Evolutionary conservation across 2,888 invertebrate genomes (phyloP).

Genomic region (Trachelus iudaicus): DNA sequence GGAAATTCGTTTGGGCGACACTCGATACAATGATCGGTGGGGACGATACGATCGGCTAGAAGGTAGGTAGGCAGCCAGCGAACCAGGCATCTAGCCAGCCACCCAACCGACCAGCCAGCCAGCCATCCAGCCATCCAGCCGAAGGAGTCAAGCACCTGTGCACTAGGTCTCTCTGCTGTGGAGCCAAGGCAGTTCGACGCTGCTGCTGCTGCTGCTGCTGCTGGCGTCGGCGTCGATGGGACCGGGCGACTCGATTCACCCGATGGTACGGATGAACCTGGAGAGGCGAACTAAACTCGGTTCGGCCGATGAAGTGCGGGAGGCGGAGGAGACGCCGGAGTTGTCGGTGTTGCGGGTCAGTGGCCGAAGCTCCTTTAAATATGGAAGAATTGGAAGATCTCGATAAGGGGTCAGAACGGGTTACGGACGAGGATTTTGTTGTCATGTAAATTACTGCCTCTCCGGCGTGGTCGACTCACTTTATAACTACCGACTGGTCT

Average conservation of each 20-base stretch:
- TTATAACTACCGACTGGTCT: not conserved
- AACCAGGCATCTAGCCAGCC: too few species aligned
- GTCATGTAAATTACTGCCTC: conserved; percentile 62
- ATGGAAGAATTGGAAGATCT: conserved; percentile 63
- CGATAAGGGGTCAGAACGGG: conserved; percentile 58
- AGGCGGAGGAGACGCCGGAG: conserved; percentile 22
- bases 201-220: not conserved
- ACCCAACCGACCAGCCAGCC: too few species aligned
- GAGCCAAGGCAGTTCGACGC: conserved; percentile 13
- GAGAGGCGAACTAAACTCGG: conserved; percentile 14
- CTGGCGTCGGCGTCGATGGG: not conserved
- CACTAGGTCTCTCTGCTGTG: conserved; percentile 53
- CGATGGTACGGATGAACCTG: too few species aligned
- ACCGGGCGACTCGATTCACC: too few species aligned
- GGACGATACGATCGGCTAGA: conserved; percentile 52
- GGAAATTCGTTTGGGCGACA: conserved; percentile 59
- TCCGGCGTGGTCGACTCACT: not conserved
- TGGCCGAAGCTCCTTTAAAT: conserved; percentile 58
- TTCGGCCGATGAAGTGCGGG: conserved; percentile 26
- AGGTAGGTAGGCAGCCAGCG: too few species aligned
- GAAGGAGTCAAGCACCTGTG: conserved; percentile 54
- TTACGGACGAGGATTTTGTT: conserved; percentile 57
- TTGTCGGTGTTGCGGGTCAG: conserved; percentile 44
- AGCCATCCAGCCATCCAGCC: too few species aligned
- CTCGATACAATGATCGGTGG: conserved; percentile 61